These are phyloP conservation scores for Heliconius sara DNA, from an alignment of 2,888 invertebrate species.

Conservation along the genomic window DNA sequence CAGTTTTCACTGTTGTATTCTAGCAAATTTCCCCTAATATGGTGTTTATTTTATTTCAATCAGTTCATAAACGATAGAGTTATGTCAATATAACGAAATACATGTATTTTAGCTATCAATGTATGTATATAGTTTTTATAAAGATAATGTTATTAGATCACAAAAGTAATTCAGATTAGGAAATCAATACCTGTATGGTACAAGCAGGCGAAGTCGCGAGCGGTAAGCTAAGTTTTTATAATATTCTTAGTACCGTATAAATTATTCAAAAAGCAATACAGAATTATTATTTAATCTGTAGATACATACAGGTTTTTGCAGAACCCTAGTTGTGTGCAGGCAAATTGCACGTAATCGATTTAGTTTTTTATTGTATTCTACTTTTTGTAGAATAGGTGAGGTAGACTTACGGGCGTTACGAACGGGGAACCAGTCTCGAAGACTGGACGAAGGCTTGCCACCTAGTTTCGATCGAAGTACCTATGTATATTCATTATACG, in stretches of 20 bases:
- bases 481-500: constrained; percentile 32
- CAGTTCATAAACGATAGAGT: no score
- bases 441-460: constrained; percentile 54
- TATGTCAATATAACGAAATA: no score
- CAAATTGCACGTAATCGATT: constrained; percentile 44
- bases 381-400: constrained; percentile 60
- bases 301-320: constrained; percentile 26
- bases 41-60: no score
- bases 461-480: constrained; percentile 42
- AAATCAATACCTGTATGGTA: no score
- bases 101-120: no score
- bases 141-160: no score
- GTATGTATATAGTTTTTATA: no score
- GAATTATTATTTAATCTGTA: neutral
- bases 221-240: no score
- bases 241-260: neutral
- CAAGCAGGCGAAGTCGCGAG: no score
- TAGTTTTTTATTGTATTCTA: constrained; percentile 55
- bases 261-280: neutral
- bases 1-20: no score
- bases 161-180: no score
- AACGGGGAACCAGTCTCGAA: constrained; percentile 69
- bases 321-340: constrained; percentile 37
- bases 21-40: no score
- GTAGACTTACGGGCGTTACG: constrained; percentile 78